Base-by-base conservation (phyloP, 2,888 invertebrate genomes). In the Peribatodes rhomboidaria region DNA sequence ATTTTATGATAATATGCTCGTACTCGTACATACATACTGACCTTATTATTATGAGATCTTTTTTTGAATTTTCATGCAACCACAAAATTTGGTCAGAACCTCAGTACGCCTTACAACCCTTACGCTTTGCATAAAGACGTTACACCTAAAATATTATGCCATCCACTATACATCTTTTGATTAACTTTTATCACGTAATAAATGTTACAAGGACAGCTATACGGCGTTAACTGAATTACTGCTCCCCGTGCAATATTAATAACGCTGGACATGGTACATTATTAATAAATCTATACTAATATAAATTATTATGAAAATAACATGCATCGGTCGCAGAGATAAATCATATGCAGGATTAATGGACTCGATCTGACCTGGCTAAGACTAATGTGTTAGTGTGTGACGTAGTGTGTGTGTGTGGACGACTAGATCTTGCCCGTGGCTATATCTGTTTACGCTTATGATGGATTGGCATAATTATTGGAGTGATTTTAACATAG, bases 331-430 rank as follows among this genome's bases (percentile, higher is more conserved):
- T 72, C 58, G 54, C 71, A 52, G 59, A 63, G 70, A 83, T 84
- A 82, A 84, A 84, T 84, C 84, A 84, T 82, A 81, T 73, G 76
- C 76, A 78, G 76, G 79, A 84, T 84, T 78, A 79, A 84, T 83
- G 77, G 68, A 62, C 61, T 42, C n/a, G 46, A 6, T 27, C 44
- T 61, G 69, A 68, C 61, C 66, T 58, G 67, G 42, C 57, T 22
- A 16, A 41, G 41, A 37, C 35, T 33, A 1, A 8, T 14, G 49
- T 41, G 41, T 16, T 20, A 35, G 14, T 13, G 14, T 33, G 4
- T 11, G 27, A 27, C 27, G 6, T 10, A 20, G 11, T 42, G 18
- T 42, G 42, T 47, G 31, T 50, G 7, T 35, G 18, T 35, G 50
- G 18, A 33, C 18, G n/a, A 50, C 35, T 50, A 18, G 35, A 37